Evolutionary conservation across 2,113 vertebrate species (phyloP), one percentile per base, ranked within the genome.

Genomic region (Dendropsophus ebraccatus): DNA sequence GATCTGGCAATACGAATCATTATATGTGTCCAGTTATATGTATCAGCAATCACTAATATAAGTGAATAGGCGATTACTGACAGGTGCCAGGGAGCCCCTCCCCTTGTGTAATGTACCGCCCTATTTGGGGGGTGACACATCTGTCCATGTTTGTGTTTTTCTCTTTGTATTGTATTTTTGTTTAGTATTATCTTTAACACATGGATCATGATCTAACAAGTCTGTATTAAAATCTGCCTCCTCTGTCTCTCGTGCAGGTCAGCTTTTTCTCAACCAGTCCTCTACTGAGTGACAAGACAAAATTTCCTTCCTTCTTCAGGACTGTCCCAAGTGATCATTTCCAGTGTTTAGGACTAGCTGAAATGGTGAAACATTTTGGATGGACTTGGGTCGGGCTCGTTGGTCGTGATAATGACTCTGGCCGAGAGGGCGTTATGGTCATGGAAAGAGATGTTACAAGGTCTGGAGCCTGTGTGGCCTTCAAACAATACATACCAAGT

Each of bases 321-420:
- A 87, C 81, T 19, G 79, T 80, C 10, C 92, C 83, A 87, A 92
- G 62, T 85, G 90, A 76, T 92, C 88, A 90, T n/a, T 81, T 87
- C 21, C 88, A 89, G 28, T 85, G 83, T 32, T 54, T 21, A 14
- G 79, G 69, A 4, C 21, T 89, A 28, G 81, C 82, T 23, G 62
- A 87, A 9, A 41, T 89, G 30, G 47, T 88, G 8, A 75, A 35
- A 9, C 60, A 81, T 35, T 88, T 89, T 65, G 70, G 77, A 28
- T 89, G 88, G 88, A 87, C 81, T 17, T 89, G 88, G 87, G 76
- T 89, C 16, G 87, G 88, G 4, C 58, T 85, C 9, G 11, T 89
- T 37, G 69, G 82, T 28, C n/a, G 28, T 35, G 70, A 88, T 21
- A 25, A 78, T 45, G 54, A 75, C n/a, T 85, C 87, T 30, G 76